Evolutionary conservation across 2,113 vertebrate species (phyloP), one percentile per base, ranked within the genome.

Genomic region (Ceratotherium simum): DNA sequence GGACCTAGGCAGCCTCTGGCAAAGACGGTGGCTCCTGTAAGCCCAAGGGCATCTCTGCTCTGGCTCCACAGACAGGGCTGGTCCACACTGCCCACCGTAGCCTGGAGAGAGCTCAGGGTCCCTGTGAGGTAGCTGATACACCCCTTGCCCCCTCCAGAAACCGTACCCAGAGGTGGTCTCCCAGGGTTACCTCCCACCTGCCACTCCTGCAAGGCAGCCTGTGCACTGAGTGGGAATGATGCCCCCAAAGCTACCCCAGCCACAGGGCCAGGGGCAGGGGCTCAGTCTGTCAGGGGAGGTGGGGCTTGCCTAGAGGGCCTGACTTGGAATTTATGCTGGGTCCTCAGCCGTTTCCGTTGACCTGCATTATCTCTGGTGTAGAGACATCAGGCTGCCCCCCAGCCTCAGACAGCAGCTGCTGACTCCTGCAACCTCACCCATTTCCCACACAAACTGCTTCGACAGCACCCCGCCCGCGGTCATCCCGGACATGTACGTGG

Each of bases 401-500:
- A 67, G 29, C n/a, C 76, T 64, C 4, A 0, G 39, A 46, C 31
- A 8, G 42, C n/a, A 78, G 81, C 36, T 70, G 69, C 87, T 33
- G 62, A 69, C 46, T 27, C 64, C 72, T 9, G 14, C 2, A 56
- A 29, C 25, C 42, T 12, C 0, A 0, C n/a, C 48, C 14, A 5
- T 33, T 78, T 73, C 65, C 90, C 46, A 17, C 10, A 8, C 20
- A 76, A n/a, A 76, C 81, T 7, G 65, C 81, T 76, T 16, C 39
- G 51, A 17, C 62, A 64, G 83, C 56, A 21, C 23, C 25, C 36
- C 2, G 2, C 9, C 8, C 42, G 1, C 8, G 0, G 16, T n/a
- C 42, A 36, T 25, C 83, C 65, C 27, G 18, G 73, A 27, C 4
- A 0, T 1, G 6, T 3, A 0, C 11, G 7, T 0, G 54, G 12